phyloP scores from a whole-genome alignment of 2,797 vertebrate species.

The Clarias platycephalus region DNA sequence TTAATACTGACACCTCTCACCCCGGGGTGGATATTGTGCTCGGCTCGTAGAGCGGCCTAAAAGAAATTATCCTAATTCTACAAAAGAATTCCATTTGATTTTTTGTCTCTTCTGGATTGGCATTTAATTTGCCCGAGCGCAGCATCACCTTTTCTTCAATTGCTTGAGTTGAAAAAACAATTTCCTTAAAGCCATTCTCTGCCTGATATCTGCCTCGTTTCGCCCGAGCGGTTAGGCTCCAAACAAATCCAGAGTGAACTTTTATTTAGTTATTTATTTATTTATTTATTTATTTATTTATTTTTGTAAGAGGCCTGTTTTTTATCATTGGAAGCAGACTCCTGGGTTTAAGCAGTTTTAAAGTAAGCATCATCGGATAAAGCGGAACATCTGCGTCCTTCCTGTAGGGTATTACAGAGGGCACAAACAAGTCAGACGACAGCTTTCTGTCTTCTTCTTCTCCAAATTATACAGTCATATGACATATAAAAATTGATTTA shows the following conservation, averaged over 20 bases:
- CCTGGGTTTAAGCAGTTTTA: constrained; percentile 65
- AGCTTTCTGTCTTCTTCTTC: constrained; percentile 42
- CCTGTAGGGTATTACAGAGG: constrained; percentile 55
- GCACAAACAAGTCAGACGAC: constrained; percentile 53
- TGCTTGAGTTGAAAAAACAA: constrained; percentile 65
- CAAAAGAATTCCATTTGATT: constrained; percentile 70
- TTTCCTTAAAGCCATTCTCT: constrained; percentile 67
- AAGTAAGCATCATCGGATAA: constrained; percentile 69
- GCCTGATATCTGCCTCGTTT: constrained; percentile 62
- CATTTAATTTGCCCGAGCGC: constrained; percentile 68
- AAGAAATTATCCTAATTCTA: constrained; percentile 73
- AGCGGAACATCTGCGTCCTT: constrained; percentile 70
- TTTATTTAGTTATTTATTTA: constrained; percentile 20
- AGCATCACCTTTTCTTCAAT: constrained; percentile 61
- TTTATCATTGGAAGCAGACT: constrained; percentile 68
- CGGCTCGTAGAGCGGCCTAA: constrained; percentile 66
- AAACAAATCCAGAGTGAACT: constrained; percentile 64
- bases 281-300: not conserved
- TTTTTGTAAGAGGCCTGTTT: constrained; percentile 61
- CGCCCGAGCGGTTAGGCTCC: constrained; percentile 32
- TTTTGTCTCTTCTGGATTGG: constrained; percentile 62
- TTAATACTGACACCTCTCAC: constrained; percentile 81
- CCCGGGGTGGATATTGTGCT: constrained; percentile 77
- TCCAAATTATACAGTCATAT: constrained; percentile 48
- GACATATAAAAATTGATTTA: constrained; percentile 47